Evolutionary conservation across 1,140 invertebrate species (phyloP).

Genomic region (Monochamus saltuarius): DNA sequence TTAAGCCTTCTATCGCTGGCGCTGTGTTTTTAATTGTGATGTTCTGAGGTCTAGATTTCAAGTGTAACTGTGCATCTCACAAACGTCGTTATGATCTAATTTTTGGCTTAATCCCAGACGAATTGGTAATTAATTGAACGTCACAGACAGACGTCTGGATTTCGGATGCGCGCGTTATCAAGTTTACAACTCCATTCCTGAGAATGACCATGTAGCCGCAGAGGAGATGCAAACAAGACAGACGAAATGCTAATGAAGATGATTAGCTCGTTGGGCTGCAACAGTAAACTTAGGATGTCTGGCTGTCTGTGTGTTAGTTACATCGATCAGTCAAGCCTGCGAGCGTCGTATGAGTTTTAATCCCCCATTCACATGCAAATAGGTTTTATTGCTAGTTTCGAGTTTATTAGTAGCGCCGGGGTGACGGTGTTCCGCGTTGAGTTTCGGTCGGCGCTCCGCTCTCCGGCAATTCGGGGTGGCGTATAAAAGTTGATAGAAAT

Average conservation of each 20-base stretch:
- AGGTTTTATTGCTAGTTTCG: conserved; percentile 46
- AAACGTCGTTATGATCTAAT: too few species aligned
- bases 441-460: background rate
- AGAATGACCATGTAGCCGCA: background rate
- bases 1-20: too few species aligned
- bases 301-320: conserved; percentile 26
- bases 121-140: background rate
- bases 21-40: too few species aligned
- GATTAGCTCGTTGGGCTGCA: conserved; percentile 34
- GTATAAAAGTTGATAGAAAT: too few species aligned
- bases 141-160: background rate
- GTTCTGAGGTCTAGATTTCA: too few species aligned
- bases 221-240: background rate
- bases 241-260: conserved; percentile 29
- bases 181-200: conserved; percentile 8
- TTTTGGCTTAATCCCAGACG: too few species aligned
- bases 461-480: too few species aligned
- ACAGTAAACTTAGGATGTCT: conserved; percentile 29
- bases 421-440: conserved; percentile 28
- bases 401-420: conserved; percentile 40
- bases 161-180: conserved; percentile 5
- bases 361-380: conserved; percentile 47
- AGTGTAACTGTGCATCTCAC: too few species aligned
- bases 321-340: conserved; percentile 34
- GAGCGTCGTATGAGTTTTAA: conserved; percentile 41